phyloP scores from a whole-genome alignment of 1,140 invertebrate genomes.

The Caenorhabditis briggsae region DNA sequence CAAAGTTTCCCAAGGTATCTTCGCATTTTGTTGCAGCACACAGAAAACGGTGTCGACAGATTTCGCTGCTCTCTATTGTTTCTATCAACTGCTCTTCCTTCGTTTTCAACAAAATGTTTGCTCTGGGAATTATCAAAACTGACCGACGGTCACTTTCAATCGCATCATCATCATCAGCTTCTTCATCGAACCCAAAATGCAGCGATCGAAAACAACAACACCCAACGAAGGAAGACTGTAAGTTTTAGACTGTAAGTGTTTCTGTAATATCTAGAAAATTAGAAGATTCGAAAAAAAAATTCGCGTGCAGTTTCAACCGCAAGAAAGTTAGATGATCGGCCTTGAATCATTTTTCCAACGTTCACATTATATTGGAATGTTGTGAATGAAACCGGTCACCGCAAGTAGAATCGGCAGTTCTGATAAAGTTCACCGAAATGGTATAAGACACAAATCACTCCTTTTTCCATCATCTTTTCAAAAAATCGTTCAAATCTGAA shows the following conservation, averaged over 20 bases:
- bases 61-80: conserved; percentile 10
- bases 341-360: conserved; percentile 12
- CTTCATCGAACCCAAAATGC: conserved; percentile 14
- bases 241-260: not conserved
- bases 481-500: not conserved
- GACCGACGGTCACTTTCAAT: conserved; percentile 52
- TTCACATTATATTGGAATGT: not conserved
- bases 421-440: conserved; percentile 26
- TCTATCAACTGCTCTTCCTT: not conserved
- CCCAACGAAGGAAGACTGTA: conserved; percentile 50
- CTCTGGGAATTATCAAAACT: conserved; percentile 38
- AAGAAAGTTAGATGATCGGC: not conserved
- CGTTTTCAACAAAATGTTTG: conserved; percentile 37
- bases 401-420: conserved; percentile 15
- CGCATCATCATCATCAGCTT: conserved; percentile 25
- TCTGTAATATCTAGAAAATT: not conserved
- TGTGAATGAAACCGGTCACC: not conserved
- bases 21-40: not conserved
- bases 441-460: not conserved
- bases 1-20: not conserved
- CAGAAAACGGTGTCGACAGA: not conserved
- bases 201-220: conserved; percentile 48
- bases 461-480: not conserved
- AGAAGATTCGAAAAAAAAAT: not conserved
- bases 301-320: not conserved